Evolutionary conservation across 2,797 vertebrate genomes (phyloP).

Genomic region (Cyclopterus lumpus): DNA sequence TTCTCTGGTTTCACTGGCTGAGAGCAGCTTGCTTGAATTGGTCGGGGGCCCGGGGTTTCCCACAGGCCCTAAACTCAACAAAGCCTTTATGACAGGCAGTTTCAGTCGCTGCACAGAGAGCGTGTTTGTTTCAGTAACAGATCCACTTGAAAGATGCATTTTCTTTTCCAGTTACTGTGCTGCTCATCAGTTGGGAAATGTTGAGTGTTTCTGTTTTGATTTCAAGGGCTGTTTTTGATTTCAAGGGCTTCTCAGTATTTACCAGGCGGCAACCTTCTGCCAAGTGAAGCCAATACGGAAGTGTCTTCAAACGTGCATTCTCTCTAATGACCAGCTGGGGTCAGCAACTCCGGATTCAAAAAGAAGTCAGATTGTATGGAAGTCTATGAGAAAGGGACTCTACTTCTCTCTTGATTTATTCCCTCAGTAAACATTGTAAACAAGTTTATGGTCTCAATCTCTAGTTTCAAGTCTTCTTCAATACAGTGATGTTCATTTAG

Average conservation of each 20-base stretch:
- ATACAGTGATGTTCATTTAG: too few relatives aligned
- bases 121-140: conserved; percentile 14
- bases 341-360: neutral
- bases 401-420: too few relatives aligned
- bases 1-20: conserved; percentile 74
- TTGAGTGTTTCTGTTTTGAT: neutral
- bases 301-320: neutral
- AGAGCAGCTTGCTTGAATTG: conserved; percentile 55
- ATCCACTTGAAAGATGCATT: conserved; percentile 10
- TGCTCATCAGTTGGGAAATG: neutral
- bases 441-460: too few relatives aligned
- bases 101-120: conserved; percentile 54
- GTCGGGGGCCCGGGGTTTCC: conserved; percentile 51
- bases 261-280: neutral
- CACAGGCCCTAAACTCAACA: conserved; percentile 60
- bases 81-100: conserved; percentile 63
- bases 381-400: too few relatives aligned
- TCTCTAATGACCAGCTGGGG: neutral
- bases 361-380: too few relatives aligned
- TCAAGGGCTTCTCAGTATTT: neutral
- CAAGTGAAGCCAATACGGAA: neutral
- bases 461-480: too few relatives aligned
- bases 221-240: conserved; percentile 5
- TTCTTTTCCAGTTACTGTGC: neutral
- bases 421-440: too few relatives aligned